Base-by-base conservation (phyloP, 1,140 invertebrate genomes). In the Pomacea maculata region DNA sequence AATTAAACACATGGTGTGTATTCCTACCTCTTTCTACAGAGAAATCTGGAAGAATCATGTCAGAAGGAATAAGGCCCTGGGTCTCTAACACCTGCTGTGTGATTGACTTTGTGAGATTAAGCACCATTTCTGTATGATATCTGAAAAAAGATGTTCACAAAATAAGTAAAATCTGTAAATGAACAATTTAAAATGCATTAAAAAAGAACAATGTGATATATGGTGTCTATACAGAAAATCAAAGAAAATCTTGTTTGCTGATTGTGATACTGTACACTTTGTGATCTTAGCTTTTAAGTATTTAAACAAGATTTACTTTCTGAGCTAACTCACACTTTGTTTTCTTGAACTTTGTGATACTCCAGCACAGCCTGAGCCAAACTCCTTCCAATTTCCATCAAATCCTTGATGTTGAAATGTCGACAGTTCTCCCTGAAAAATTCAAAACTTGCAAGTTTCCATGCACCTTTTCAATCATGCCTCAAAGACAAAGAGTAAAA, bases 351-450 rank as follows among this genome's bases (percentile, higher is more conserved):
- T 61, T 71, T 55, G 25, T 88, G 81, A 79, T 90, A 91, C 65
- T 91, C 88, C 34, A 88, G 80, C 25, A 90, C 86, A 57, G 85
- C 85, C 74, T 88, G 78, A 71, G 86, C 87, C 25, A 92, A 85
- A 21, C 83, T 82, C 77, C 86, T 82, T 8, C 91, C 91, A 85
- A 91, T 89, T 12, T 89, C 87, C 85, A 89, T 83, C 77, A 87
- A 90, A 80, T 92, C 91, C 8, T 76, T 65, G 14, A 88, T 86
- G 83, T 90, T 91, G 82, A 91, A 92, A 85, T 92, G 91, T 15
- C 89, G 84, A 57, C 86, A 83, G 29, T 86, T 86, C 71, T 86
- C 84, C 74, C 89, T 91, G 83, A 57, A 86, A 86, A 61, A 73
- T 45, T 45, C 34, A 45, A 45, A 25, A 25, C 25, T 25, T 25